Percentiles rank a stretch among this genome's conserved stretches.
Conservation (phyloP, 2,797 vertebrate species). For the Tapirus indicus region DNA sequence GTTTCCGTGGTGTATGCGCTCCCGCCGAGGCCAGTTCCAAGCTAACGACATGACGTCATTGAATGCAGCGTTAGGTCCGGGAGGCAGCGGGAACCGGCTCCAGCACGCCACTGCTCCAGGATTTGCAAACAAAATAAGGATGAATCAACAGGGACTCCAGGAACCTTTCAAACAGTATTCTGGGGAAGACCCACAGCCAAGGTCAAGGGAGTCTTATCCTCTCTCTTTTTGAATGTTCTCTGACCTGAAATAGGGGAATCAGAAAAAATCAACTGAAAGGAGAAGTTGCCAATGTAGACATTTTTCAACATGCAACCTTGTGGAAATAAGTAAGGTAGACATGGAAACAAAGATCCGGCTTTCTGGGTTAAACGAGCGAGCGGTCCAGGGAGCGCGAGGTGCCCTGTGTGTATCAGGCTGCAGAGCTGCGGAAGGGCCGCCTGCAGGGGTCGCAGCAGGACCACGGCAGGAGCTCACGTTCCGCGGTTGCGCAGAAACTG, state of each 20-base stretch:
- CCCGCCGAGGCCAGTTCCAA: not conserved
- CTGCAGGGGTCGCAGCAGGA: not conserved
- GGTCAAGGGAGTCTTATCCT: not conserved
- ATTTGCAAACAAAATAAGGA: not conserved
- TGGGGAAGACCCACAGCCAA: not conserved
- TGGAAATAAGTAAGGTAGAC: not conserved
- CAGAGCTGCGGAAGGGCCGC: not conserved
- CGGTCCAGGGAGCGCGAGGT: not conserved
- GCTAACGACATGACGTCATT: not conserved
- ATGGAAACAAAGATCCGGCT: not conserved
- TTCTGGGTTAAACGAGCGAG: not conserved
- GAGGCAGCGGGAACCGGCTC: too few relatives aligned
- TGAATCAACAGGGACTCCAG: not conserved
- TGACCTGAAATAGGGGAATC: not conserved
- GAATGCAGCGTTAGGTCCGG: not conserved
- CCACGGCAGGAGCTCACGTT: not conserved
- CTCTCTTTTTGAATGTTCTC: not conserved
- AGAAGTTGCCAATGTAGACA: not conserved
- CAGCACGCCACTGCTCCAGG: too few relatives aligned
- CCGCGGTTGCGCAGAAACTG: not conserved
- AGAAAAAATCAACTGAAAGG: not conserved
- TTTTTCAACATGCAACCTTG: not conserved
- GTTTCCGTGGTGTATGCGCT: not conserved
- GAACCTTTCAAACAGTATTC: not conserved
- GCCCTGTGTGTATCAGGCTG: not conserved